phyloP scores from a whole-genome alignment of 2,113 vertebrate species.

The Coregonus clupeaformis region DNA sequence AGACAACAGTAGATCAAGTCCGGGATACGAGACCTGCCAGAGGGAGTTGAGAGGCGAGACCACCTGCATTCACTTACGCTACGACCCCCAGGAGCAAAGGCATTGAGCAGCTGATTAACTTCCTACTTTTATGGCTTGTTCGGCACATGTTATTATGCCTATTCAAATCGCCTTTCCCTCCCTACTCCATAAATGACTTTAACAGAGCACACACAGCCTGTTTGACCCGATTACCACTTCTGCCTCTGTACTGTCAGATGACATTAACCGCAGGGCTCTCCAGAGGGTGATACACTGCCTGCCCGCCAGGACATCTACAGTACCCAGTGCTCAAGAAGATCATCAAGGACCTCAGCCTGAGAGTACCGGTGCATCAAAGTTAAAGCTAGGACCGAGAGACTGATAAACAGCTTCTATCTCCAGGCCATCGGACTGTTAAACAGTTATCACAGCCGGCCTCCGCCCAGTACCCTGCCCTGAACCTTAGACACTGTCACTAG shows the following conservation, averaged over 20 bases:
- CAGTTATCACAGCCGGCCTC: too few relatives aligned
- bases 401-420: too few relatives aligned
- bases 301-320: too few relatives aligned
- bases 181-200: slow-evolving; percentile 58
- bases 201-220: slow-evolving; percentile 16
- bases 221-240: slow-evolving; percentile 45
- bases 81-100: slow-evolving; percentile 49
- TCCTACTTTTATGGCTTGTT: slow-evolving; percentile 65
- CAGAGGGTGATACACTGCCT: slow-evolving; percentile 8
- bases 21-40: slow-evolving; percentile 29
- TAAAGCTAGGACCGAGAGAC: too few relatives aligned
- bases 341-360: too few relatives aligned
- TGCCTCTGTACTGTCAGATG: slow-evolving; percentile 32
- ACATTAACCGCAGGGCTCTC: slow-evolving; percentile 12
- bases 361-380: too few relatives aligned
- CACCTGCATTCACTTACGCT: slow-evolving; percentile 71
- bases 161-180: slow-evolving; percentile 62
- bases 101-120: slow-evolving; percentile 55
- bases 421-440: too few relatives aligned
- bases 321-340: too few relatives aligned
- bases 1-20: neutral
- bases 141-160: slow-evolving; percentile 53
- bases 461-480: too few relatives aligned
- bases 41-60: slow-evolving; percentile 38
- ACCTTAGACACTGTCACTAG: too few relatives aligned